These are phyloP conservation scores for Lepus townsendii DNA, from an alignment of 2,797 vertebrate genomes.

Conservation along the genomic window DNA sequence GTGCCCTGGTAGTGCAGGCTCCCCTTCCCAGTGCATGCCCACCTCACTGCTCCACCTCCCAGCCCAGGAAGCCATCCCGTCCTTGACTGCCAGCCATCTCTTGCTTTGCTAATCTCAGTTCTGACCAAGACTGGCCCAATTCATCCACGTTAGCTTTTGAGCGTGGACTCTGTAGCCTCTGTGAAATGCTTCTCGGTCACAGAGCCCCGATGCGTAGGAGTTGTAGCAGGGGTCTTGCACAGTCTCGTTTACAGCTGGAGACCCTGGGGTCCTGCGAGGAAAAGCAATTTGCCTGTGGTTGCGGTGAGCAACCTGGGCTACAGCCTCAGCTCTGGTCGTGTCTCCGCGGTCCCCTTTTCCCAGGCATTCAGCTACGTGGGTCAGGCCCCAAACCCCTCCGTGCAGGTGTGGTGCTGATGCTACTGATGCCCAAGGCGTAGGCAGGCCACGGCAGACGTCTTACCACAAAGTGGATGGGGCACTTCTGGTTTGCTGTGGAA, in stretches of 20 bases:
- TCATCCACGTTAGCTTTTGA: neutral
- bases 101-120: neutral
- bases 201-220: neutral
- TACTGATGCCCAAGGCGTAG: rapidly evolving
- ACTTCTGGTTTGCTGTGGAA: neutral
- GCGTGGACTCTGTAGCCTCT: neutral
- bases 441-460: neutral
- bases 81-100: neutral
- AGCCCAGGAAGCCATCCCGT: neutral
- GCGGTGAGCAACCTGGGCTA: neutral
- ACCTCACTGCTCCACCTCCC: neutral
- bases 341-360: neutral
- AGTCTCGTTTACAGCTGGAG: neutral
- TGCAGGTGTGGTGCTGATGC: neutral
- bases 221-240: neutral
- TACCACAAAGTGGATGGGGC: neutral
- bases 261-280: neutral
- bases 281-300: neutral
- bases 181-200: neutral
- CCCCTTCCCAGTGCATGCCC: neutral
- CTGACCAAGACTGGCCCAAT: neutral
- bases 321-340: neutral
- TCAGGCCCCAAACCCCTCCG: neutral
- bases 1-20: rapidly evolving
- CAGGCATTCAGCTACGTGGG: neutral